Evolutionary conservation across 2,888 invertebrate genomes (phyloP).

Genomic region (Acrocyrtus sp.): DNA sequence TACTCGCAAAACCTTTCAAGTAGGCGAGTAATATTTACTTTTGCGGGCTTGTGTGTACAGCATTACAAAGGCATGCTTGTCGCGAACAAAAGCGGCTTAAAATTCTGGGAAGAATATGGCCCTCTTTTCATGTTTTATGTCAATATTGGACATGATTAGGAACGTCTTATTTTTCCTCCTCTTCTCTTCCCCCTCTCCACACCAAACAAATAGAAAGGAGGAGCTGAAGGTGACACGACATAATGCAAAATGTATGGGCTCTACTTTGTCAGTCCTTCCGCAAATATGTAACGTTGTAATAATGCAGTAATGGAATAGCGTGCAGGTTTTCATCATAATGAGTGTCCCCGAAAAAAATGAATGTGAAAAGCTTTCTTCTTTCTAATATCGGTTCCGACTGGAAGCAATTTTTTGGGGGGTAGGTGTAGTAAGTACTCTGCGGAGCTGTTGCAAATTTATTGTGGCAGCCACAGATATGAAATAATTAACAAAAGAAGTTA

Average conservation of each 20-base stretch:
- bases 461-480: too few relatives aligned
- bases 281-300: background rate
- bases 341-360: too few relatives aligned
- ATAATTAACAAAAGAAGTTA: too few relatives aligned
- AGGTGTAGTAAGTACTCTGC: too few relatives aligned
- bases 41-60: background rate
- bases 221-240: background rate
- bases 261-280: background rate
- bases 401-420: too few relatives aligned
- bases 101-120: background rate
- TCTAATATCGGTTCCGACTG: too few relatives aligned
- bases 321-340: too few relatives aligned
- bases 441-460: too few relatives aligned
- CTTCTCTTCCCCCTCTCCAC: background rate
- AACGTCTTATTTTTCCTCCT: slow-evolving; percentile 12
- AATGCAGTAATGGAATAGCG: too few relatives aligned
- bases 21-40: background rate
- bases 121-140: slow-evolving; percentile 35
- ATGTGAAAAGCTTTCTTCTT: too few relatives aligned
- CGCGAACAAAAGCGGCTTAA: background rate
- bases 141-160: slow-evolving; percentile 42
- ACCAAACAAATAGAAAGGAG: background rate
- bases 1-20: too few relatives aligned
- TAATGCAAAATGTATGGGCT: background rate
- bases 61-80: background rate